Evolutionary conservation across 2,888 invertebrate species (phyloP), one percentile per base, ranked within the genome.

Genomic region (Sialis lutaria): DNA sequence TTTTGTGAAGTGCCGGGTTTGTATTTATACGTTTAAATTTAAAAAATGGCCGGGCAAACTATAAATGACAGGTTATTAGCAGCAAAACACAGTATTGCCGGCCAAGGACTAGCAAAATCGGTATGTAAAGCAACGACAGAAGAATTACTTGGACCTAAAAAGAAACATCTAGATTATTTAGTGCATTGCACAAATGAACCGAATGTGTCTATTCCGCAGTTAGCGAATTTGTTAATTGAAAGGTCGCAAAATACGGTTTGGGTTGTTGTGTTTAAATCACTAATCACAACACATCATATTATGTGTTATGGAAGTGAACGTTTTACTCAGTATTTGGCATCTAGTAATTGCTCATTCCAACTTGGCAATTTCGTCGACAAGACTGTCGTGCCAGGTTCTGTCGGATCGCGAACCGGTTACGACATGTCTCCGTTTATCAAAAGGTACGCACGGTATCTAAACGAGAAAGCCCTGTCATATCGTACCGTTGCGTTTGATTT

Each of bases 61-160:
- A 90, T 97, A 68, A 91, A 89, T 75, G 97, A 97, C 73, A 84
- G 96, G 71, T 80, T 99, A 60, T 77, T 93, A 63, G 97, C 98
- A 60, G 98, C 98, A 57, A 88, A 91, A 67, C 95, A 97, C 74
- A 96, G 95, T 71, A 80, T 99, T 67, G 95, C 97, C 67, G 98
- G 98, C 60, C 97, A 97, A 75, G 96, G 97, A 59, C 77, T 98
- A 63, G 98, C 97, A 54, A 98, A 99, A 76, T 92, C 96, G 57
- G 97, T 99, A 58, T 97, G 98, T 77, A 99, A 99, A 78, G 96
- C 98, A 53, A 99, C 98, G 55, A 99, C 99, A 56, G 99, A 99
- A 77, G 98, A 99, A 76, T 81, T 97, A 73, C 90, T 97, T 70
- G 96, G 93, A 55, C 99, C 99, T 53, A 99, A 99, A 77, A 96